Conservation (phyloP, 2,888 invertebrate genomes). For the Unio delphinus region DNA sequence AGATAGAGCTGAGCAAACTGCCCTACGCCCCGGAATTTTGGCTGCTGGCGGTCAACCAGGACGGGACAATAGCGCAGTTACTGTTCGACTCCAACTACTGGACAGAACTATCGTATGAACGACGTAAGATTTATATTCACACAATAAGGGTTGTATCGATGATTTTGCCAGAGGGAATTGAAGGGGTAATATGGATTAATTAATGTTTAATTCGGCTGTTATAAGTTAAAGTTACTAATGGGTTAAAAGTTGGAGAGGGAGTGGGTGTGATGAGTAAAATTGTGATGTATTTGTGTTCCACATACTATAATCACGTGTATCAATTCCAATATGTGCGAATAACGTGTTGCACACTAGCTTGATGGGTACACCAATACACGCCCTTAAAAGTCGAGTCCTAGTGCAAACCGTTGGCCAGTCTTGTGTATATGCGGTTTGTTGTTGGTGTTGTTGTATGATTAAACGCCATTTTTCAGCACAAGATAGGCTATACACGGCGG, state of each 20-base stretch:
- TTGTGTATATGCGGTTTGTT: too few relatives aligned
- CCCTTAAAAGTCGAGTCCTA: too few relatives aligned
- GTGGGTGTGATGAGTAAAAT: background rate
- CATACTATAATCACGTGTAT: too few relatives aligned
- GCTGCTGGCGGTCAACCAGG: constrained; percentile 41
- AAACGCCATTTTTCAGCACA: too few relatives aligned
- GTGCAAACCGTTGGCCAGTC: too few relatives aligned
- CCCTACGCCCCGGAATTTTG: constrained; percentile 44
- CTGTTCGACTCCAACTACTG: constrained; percentile 30
- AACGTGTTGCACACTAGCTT: too few relatives aligned
- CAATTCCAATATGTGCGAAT: too few relatives aligned
- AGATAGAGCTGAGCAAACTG: constrained; percentile 20
- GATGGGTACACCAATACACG: too few relatives aligned
- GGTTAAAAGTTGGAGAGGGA: background rate
- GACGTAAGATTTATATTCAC: constrained; percentile 6
- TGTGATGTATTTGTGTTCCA: too few relatives aligned
- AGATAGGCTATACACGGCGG: too few relatives aligned
- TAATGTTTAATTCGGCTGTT: background rate
- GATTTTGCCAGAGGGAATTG: background rate
- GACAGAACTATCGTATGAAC: constrained; percentile 9
- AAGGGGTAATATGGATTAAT: background rate
- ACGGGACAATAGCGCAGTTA: constrained; percentile 36
- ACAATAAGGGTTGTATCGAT: background rate
- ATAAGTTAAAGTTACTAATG: background rate
- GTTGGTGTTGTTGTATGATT: too few relatives aligned